Percentiles rank a stretch among this genome's conserved stretches.
phyloP scores from a whole-genome alignment of 2,888 invertebrate genomes.

The Polyommatus icarus region DNA sequence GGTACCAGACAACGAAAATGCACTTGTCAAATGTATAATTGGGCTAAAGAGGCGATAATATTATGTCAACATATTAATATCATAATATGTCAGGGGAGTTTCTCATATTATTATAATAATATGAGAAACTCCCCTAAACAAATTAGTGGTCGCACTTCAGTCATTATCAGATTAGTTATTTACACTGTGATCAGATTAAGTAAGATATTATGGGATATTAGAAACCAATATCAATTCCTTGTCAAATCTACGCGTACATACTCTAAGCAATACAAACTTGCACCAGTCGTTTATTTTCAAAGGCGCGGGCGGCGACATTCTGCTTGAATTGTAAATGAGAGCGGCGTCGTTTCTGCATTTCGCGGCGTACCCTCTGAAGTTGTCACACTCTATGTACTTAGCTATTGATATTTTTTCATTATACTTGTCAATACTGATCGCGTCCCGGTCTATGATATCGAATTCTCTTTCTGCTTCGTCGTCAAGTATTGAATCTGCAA shows the following conservation, averaged over 20 bases:
- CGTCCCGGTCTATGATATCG: conserved; percentile 55
- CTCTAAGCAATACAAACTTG: conserved; percentile 49
- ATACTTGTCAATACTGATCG: conserved; percentile 48
- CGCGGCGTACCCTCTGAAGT: conserved; percentile 54
- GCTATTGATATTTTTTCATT: conserved; percentile 46
- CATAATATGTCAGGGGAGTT: no score
- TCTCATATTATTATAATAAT: no score
- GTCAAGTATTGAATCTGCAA: conserved; percentile 9
- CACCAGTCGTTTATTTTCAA: conserved; percentile 63
- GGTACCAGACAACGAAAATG: no score
- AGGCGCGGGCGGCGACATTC: conserved; percentile 60
- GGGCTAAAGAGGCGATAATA: no score
- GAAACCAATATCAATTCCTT: no score
- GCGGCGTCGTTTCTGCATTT: conserved; percentile 62
- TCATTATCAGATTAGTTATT: no score
- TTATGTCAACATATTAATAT: no score
- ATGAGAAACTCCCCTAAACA: no score
- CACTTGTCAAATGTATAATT: no score
- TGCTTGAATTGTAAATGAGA: conserved; percentile 57
- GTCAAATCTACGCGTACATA: background rate
- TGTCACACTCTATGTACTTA: conserved; percentile 59
- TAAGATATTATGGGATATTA: no score
- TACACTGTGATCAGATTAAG: no score
- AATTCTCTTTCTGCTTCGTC: conserved; percentile 28
- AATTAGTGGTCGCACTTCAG: no score